Base-by-base conservation (phyloP, 2,888 invertebrate species). In the Sycophila texana region DNA sequence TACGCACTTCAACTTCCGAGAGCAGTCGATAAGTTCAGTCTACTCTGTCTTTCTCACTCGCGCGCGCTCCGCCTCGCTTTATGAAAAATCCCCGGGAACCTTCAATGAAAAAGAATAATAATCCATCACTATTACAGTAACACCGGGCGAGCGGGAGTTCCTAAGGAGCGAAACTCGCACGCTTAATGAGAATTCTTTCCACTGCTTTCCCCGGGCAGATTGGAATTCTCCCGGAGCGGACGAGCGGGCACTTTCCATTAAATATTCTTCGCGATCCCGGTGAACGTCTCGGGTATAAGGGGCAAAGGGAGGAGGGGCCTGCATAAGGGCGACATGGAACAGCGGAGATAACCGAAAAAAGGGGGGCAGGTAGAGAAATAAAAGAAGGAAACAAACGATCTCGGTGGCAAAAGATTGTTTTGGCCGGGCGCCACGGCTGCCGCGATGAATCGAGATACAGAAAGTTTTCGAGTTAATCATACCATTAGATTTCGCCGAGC, bases 381-480 rank as follows among this genome's bases (percentile, higher is more conserved):
- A 55, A 65, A 47, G 55, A 58, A 20, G 51, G 26, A 73, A 57
- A 80, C 58, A 51, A 57, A 16, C 16, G 47, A 57, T 18, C 53
- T 53, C 57, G 49, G 49, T 16, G 10, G 58, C 30, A 55, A 77
- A 74, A 81, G 79, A 79, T 81, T 81, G 77, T 79, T 81, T 81
- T 81, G 81, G 81, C 81, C 57, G 47, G 39, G 68, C 71, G 81
- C 81, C 81, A 77, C 66, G 39, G 39, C 39, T 5, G 39, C 39
- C 47, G 65, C 55, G 72, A 51, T 58, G 73, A 58, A 74, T 81
- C 78, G 72, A 79, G 81, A 81, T 81, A 81, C 77, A 80, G 77
- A 81, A 81, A 79, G 74, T 81, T 81, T 80, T 73, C 75, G 74
- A 81, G 82, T 82, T 82, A 80, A 82, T 82, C 82, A 82, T 82